Evolutionary conservation across 2,113 vertebrate species (phyloP), one percentile per base, ranked within the genome.

Genomic region (Cercopithecus mona): DNA sequence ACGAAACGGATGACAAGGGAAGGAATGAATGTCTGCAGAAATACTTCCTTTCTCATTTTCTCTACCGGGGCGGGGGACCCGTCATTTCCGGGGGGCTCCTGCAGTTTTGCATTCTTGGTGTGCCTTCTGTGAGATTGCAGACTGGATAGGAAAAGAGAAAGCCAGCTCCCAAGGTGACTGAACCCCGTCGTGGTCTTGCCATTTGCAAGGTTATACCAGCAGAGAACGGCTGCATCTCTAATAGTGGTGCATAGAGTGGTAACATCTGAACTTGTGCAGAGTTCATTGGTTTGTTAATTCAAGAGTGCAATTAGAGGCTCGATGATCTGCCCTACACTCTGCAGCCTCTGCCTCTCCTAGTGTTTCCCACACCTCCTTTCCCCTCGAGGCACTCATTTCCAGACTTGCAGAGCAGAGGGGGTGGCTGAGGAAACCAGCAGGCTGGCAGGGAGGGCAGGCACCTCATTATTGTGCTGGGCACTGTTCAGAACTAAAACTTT

Each of bases 1-100:
- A 27, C 0, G 0, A 66, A 79, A 64, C 0, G 0, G 25, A 80
- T 4, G 16, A 50, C 35, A 38, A 3, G 55, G 73, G 48, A 55
- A 88, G 16, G 55, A 8, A 4, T 35, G 55, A 8, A 4, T 35
- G 8, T 66, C 66, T 23, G 32, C 2, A 18, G 45, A 66, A 81
- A 87, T 20, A n/a, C n/a, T 30, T 48, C 2, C 5, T 70, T 70
- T 90, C 32, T 85, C 27, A 2, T 35, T 43, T 50, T 79, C 78
- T 50, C 57, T 55, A 0, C 6, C 6, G 12, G 52, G 22, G 25
- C 11, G 50, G 72, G 23, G 84, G 45, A 38, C 0, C 30, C 0
- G 0, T 25, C 18, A 20, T 52, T 50, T 73, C 48, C 2, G 27
- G 35, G 57, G 45, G 25, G 27, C 14, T 50, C 27, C 27, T 32